Conservation (phyloP, 2,888 invertebrate genomes). For the Epirrhoe alternata region DNA sequence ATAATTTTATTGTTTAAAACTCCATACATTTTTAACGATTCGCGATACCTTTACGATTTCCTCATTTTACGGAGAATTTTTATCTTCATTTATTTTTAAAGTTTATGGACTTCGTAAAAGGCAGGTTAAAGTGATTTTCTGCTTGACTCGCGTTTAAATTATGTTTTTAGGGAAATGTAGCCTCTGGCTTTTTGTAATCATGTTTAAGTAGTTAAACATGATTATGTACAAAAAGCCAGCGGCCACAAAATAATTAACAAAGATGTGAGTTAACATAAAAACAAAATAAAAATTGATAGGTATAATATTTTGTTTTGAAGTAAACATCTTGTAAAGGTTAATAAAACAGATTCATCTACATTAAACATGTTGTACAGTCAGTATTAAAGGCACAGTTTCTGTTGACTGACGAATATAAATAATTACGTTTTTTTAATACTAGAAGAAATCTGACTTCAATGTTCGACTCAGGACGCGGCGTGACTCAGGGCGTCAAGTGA, state of each 20-base stretch:
- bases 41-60: background rate
- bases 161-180: conserved; percentile 15
- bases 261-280: too few relatives aligned
- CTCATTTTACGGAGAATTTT: background rate
- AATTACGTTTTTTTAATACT: too few relatives aligned
- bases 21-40: background rate
- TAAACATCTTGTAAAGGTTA: background rate
- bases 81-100: conserved; percentile 4
- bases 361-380: too few relatives aligned
- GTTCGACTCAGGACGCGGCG: too few relatives aligned
- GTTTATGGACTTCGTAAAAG: conserved; percentile 20
- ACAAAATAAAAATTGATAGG: too few relatives aligned
- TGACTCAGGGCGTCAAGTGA: too few relatives aligned
- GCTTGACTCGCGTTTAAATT: conserved; percentile 9
- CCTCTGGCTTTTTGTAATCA: conserved; percentile 8
- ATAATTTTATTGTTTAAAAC: background rate
- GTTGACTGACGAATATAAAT: too few relatives aligned
- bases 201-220: conserved; percentile 11
- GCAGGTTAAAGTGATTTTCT: conserved; percentile 15
- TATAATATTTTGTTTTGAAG: conserved; percentile 12
- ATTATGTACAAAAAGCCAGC: too few relatives aligned
- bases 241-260: too few relatives aligned
- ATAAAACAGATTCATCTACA: background rate
- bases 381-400: too few relatives aligned
- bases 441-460: too few relatives aligned